These are phyloP conservation scores for Psittacula echo DNA, from an alignment of 2,797 vertebrate genomes.

Conservation along the genomic window DNA sequence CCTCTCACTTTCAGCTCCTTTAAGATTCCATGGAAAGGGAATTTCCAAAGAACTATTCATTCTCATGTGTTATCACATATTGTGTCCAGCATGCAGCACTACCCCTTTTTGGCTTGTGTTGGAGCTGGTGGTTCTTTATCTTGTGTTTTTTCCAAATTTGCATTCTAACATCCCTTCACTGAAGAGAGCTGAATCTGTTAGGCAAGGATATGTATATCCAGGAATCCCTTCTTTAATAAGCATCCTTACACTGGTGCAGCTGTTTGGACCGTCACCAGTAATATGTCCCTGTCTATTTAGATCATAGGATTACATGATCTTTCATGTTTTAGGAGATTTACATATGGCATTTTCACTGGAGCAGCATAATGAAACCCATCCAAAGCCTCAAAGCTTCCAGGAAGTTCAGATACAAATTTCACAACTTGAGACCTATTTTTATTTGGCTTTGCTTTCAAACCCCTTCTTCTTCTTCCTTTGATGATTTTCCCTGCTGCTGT, in stretches of 20 bases:
- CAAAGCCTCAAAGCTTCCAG: constrained; percentile 32
- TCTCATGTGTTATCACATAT: background rate
- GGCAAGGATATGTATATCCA: background rate
- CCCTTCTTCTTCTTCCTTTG: constrained; percentile 10
- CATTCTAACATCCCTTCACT: background rate
- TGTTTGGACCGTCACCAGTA: constrained; percentile 32
- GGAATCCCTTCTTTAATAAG: background rate
- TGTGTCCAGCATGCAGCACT: background rate
- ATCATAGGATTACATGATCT: background rate
- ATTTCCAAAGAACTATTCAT: background rate
- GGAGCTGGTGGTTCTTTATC: background rate
- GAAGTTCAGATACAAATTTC: constrained; percentile 38
- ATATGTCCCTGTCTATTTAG: background rate
- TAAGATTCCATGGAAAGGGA: background rate
- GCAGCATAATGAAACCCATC: constrained; percentile 11
- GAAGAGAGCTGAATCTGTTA: background rate
- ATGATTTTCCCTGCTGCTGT: background rate
- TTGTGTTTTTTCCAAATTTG: background rate
- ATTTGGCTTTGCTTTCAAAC: constrained; percentile 10
- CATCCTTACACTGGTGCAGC: constrained; percentile 23
- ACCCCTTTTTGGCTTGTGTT: background rate
- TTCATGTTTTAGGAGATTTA: constrained; percentile 44
- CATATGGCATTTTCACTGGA: constrained; percentile 37
- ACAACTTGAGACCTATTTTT: background rate
- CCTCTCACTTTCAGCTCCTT: background rate